A percentile compares a stretch with the other conserved stretches of the same genome.
Evolutionary conservation across 2,888 invertebrate species (phyloP).

Genomic region (Apoda limacodes): DNA sequence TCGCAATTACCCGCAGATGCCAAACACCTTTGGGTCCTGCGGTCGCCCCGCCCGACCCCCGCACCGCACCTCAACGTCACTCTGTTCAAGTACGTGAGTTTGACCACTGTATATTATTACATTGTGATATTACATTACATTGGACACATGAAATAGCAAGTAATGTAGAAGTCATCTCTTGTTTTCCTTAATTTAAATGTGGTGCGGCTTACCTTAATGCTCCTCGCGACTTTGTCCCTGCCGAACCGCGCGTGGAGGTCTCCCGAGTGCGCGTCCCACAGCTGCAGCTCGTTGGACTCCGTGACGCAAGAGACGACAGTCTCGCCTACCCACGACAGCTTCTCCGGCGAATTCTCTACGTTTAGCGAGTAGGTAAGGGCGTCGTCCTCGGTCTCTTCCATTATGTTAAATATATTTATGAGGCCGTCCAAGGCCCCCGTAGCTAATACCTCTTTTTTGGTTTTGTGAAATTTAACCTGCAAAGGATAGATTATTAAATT

Average conservation of each 20-base stretch:
- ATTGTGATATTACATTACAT: no score
- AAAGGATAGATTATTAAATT: no score
- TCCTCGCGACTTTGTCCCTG: conserved; percentile 70
- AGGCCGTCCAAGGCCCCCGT: conserved; percentile 88
- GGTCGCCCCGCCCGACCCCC: no score
- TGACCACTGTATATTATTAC: no score
- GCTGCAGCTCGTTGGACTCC: conserved; percentile 74
- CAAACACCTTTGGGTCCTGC: no score
- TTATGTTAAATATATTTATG: conserved; percentile 85
- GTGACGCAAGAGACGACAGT: conserved; percentile 73
- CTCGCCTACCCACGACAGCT: conserved; percentile 66
- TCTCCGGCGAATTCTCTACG: conserved; percentile 81
- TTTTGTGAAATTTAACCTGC: conserved; percentile 78
- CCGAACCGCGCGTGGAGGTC: conserved; percentile 68
- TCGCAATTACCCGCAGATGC: no score
- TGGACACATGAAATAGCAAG: no score
- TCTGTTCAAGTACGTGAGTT: no score
- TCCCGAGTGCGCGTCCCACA: conserved; percentile 76
- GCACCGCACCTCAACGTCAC: no score
- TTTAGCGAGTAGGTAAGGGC: conserved; percentile 83
- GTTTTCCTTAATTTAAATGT: no score
- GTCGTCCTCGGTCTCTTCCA: conserved; percentile 79
- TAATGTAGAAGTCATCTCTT: no score
- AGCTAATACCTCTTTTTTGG: conserved; percentile 73
- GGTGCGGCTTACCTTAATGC: conserved; percentile 60